Conservation (phyloP, 2,113 vertebrate species). For the Colossoma macropomum region DNA sequence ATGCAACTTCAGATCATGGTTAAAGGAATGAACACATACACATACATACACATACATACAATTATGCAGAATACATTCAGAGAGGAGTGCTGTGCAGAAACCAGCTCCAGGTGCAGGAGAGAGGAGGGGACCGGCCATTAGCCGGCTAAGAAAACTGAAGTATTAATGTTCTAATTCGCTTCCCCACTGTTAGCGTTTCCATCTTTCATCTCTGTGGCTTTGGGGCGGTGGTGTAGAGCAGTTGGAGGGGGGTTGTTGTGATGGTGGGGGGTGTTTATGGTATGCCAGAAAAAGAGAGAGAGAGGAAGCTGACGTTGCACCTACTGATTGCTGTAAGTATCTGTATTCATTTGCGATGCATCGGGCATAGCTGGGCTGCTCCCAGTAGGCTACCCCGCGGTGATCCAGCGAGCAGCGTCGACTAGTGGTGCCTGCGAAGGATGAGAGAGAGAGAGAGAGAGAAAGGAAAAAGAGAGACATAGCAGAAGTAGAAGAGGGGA, state of each 20-base stretch:
- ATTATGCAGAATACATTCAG: conserved; percentile 36
- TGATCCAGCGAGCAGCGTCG: conserved; percentile 99
- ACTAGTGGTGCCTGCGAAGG: conserved; percentile 94
- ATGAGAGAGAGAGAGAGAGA: conserved; percentile 53
- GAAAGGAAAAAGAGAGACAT: conserved; percentile 25
- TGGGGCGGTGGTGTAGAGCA: conserved; percentile 2
- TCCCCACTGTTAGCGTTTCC: conserved; percentile 66
- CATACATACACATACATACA: conserved; percentile 17
- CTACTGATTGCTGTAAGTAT: conserved; percentile 99
- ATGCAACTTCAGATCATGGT: not conserved
- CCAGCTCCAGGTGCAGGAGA: conserved; percentile 45
- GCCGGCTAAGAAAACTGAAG: conserved; percentile 48
- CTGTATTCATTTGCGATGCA: conserved; percentile 99
- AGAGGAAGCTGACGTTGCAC: conserved; percentile 96
- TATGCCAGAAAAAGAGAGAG: conserved; percentile 72
- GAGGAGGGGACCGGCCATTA: conserved; percentile 54
- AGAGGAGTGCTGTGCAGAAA: not conserved
- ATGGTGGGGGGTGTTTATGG: conserved; percentile 74
- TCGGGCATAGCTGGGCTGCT: conserved; percentile 98
- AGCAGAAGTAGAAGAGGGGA: not conserved
- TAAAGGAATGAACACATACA: conserved; percentile 15
- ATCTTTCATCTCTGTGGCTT: conserved; percentile 57
- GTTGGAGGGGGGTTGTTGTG: conserved; percentile 21
- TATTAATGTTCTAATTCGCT: conserved; percentile 72
- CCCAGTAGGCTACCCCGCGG: conserved; percentile 98